phyloP scores from a whole-genome alignment of 2,888 invertebrate species.

The Dione vanillae region DNA sequence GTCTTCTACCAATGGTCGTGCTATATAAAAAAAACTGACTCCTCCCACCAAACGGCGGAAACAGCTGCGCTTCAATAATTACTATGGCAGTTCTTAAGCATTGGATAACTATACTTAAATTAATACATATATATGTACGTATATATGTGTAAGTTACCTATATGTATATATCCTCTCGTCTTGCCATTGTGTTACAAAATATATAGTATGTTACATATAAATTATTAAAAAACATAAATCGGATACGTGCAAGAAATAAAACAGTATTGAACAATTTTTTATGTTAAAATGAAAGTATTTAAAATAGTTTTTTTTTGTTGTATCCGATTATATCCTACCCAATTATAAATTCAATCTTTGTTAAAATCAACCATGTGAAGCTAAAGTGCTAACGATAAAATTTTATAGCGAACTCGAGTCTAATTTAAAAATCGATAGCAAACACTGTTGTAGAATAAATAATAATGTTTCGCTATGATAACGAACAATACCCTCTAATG shows the following conservation, averaged over 20 bases:
- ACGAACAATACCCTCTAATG: constrained; percentile 21
- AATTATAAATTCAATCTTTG: constrained; percentile 24
- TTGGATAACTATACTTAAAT: constrained; percentile 65
- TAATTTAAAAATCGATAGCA: constrained; percentile 26
- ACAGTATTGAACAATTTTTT: no score
- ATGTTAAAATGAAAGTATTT: no score
- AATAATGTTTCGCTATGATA: constrained; percentile 24
- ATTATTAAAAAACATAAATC: constrained; percentile 3
- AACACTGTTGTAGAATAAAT: constrained; percentile 23
- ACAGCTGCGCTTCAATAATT: constrained; percentile 82
- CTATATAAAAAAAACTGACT: constrained; percentile 74
- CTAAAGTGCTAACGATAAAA: constrained; percentile 17
- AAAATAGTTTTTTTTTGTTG: neutral
- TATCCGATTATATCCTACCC: constrained; percentile 9
- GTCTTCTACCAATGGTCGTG: constrained; percentile 74
- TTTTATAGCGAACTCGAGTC: constrained; percentile 15
- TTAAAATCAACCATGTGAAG: constrained; percentile 27
- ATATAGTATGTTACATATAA: neutral
- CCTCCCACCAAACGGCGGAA: constrained; percentile 75
- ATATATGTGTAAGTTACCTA: neutral
- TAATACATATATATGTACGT: constrained; percentile 38
- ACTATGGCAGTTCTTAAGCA: constrained; percentile 73
- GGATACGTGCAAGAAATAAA: neutral
- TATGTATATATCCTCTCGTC: neutral
- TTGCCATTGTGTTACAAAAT: constrained; percentile 24